A percentile compares a stretch with the other conserved stretches of the same genome.
Conservation (phyloP, 2,797 vertebrate genomes). For the Onychomys torridus region DNA sequence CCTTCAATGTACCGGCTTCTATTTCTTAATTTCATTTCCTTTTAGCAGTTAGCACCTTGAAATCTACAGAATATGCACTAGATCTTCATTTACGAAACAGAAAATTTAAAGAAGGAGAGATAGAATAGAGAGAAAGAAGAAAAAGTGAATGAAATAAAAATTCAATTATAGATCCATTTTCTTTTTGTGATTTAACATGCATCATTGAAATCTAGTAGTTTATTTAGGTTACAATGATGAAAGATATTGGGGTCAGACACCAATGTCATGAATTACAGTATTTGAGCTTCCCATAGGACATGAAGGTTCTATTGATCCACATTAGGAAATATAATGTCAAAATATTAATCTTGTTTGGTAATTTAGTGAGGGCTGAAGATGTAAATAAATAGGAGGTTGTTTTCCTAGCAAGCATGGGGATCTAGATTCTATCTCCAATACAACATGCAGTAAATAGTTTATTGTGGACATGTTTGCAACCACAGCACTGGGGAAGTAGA, state of each 20-base stretch:
- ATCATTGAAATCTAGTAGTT: neutral
- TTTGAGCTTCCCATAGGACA: neutral
- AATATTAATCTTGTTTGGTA: neutral
- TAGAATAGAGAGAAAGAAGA: neutral
- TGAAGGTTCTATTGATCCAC: neutral
- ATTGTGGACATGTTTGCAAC: neutral
- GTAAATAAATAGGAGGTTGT: neutral
- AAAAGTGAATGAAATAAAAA: neutral
- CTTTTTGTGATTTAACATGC: neutral
- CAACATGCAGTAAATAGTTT: neutral
- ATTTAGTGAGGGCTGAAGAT: neutral
- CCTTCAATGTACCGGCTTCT: neutral
- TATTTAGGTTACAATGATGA: neutral
- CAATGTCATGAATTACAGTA: neutral
- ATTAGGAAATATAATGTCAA: neutral
- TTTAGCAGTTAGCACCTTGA: neutral
- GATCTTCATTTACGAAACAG: neutral
- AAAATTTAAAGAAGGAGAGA: neutral
- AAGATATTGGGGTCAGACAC: neutral
- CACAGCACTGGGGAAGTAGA: neutral
- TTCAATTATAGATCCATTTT: neutral
- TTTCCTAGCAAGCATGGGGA: too few relatives aligned
- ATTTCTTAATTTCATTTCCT: constrained; percentile 2
- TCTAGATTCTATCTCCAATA: neutral
- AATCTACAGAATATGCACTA: neutral